Base-by-base conservation (phyloP, 2,797 vertebrate species). In the Anomalospiza imberbis region DNA sequence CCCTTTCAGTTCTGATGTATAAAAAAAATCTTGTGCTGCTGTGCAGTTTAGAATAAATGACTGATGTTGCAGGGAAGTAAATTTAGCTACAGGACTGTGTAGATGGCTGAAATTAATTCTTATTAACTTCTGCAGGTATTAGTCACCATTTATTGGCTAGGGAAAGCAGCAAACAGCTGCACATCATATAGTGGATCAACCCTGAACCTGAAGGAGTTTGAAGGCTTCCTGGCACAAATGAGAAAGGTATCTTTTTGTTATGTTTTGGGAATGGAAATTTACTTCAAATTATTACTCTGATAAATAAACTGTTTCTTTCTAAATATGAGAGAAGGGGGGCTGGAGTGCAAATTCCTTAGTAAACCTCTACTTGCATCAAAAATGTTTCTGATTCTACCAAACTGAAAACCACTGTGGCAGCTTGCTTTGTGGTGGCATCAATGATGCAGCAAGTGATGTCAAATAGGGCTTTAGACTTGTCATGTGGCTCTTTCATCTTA, bases 111-210 rank as follows among this genome's bases (percentile, higher is more conserved):
- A 88, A 91, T 93, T 96, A 95, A 93, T 88, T 68, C 76, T 93
- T 76, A 31, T 88, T 95, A 65, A 96, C 58, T 94, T 77, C 57
- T 86, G 34, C 96, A 99, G 99, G 99, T 99, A 92, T 96, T 99
- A 97, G 98, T 99, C 95, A 99, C 99, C 89, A 98, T 99, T 95
- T 99, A 99, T 97, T 99, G 99, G 99, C 97, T 99, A 97, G 99
- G 99, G 73, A 99, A 99, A 93, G 98, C 98, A 48, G 99, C 99
- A 91, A 99, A 99, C 96, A 97, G 98, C 98, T 99, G 98, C 77
- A 96, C 98, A 0, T 98, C 98, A 19, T 99, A 99, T 80, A 99
- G 97, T 65, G 99, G 99, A 94, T 98, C 98, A 47, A 99, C 99
- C 1, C 98, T 99, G 98, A 99, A 99, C 97, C 98, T 99, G 97